Conservation (phyloP, 2,888 invertebrate species). For the Ormyrus pomaceus region DNA sequence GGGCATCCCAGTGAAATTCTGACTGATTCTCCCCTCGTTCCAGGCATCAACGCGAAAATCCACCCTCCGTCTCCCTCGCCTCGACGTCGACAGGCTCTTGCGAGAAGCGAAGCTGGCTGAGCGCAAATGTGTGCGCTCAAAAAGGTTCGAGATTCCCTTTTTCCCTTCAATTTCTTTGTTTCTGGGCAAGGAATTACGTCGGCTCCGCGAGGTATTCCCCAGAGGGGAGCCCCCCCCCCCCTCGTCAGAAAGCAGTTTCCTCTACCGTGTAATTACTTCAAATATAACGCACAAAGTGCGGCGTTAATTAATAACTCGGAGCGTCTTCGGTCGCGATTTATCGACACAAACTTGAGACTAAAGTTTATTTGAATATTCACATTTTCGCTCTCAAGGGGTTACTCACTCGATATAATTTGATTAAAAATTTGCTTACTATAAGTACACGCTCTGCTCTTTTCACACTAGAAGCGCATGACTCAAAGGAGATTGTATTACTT, state of each 20-base stretch:
- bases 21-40: slow-evolving; percentile 60
- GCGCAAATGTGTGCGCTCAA: slow-evolving; percentile 6
- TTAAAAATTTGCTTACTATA: background rate
- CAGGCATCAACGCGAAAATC: slow-evolving; percentile 50
- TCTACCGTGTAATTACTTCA: slow-evolving; percentile 16
- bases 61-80: slow-evolving; percentile 51
- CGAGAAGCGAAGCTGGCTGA: background rate
- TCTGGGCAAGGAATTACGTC: slow-evolving; percentile 12
- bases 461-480: slow-evolving; percentile 6
- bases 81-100: no score
- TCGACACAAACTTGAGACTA: background rate
- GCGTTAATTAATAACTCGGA: background rate
- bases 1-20: slow-evolving; percentile 50
- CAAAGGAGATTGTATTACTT: slow-evolving; percentile 22
- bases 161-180: slow-evolving; percentile 51
- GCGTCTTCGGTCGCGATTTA: background rate
- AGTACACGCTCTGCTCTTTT: background rate
- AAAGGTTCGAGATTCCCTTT: slow-evolving; percentile 29
- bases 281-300: slow-evolving; percentile 26
- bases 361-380: background rate
- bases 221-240: background rate
- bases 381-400: background rate
- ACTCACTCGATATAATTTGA: background rate
- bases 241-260: background rate
- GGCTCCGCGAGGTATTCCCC: slow-evolving; percentile 15